Evolutionary conservation across 2,113 vertebrate species (phyloP), one percentile per base, ranked within the genome.

Genomic region (Hassar affinis): DNA sequence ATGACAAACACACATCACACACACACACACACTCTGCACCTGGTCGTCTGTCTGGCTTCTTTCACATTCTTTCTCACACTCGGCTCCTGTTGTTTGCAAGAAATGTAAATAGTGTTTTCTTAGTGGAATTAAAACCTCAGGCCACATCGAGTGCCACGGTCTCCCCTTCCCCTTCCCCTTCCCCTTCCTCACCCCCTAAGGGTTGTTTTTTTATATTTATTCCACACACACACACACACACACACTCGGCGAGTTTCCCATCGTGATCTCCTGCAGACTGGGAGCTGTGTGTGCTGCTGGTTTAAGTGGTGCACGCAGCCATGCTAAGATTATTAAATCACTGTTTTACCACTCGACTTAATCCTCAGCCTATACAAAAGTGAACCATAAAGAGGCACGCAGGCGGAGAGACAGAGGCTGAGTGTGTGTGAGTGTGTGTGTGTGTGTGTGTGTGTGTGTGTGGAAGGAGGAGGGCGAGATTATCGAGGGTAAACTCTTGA

Each of bases 241-340:
- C 1, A 1, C 18, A 93, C 90, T 91, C 84, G 87, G 89, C 90
- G 76, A 91, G 88, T 90, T 92, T 92, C 88, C 91, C 93, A 87
- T 91, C 86, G 88, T 62, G 88, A 91, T 89, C 87, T 89, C 90
- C 90, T 87, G 88, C 88, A 90, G 91, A 89, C 91, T 75, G 86
- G 49, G 42, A 88, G 89, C 89, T 92, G 92, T 93, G 93, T 92
- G 90, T 91, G 72, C 90, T 90, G 89, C 88, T 91, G 90, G 90
- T 93, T 92, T 92, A 92, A 93, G 91, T 92, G 90, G 90, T 88
- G 90, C 92, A 92, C 88, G 91, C 91, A 91, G 90, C 92, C 91
- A 92, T 92, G 91, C 91, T 93, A 92, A 93, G 92, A 94, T 94
- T 92, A 93, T 94, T 94, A 94, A 94, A 95, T 93, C 93, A 93